Percentiles rank a stretch among this genome's conserved stretches.
These are phyloP conservation scores for Thomomys bottae DNA, from an alignment of 2,113 vertebrate genomes.

Conservation along the genomic window DNA sequence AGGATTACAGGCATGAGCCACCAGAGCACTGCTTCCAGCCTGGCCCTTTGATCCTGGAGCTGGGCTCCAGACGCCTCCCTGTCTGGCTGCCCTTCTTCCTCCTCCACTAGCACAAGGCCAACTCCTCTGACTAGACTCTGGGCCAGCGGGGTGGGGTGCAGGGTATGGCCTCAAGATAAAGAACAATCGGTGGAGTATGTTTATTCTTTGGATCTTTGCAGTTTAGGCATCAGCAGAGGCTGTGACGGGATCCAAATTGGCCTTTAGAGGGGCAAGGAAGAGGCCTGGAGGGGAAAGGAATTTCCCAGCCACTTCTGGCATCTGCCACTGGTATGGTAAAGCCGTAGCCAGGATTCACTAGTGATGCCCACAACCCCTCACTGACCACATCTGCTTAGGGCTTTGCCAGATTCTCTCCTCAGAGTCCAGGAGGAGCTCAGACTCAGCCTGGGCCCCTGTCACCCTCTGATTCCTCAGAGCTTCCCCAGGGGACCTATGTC, in stretches of 20 bases:
- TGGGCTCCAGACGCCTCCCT: background rate
- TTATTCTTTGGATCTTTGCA: background rate
- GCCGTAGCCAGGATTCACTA: background rate
- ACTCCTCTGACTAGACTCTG: background rate
- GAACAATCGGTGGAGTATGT: background rate
- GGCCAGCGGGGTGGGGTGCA: background rate
- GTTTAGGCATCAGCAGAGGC: background rate
- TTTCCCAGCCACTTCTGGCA: background rate
- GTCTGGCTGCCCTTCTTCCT: accelerated
- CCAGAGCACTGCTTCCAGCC: background rate
- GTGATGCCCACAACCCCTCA: background rate
- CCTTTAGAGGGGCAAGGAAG: background rate
- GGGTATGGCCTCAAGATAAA: background rate
- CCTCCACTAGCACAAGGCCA: background rate
- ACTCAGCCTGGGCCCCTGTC: accelerated
- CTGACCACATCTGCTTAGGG: background rate
- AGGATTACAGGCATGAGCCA: too few species aligned
- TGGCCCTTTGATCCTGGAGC: background rate
- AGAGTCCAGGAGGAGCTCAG: background rate
- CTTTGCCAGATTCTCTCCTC: background rate
- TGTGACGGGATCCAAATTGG: background rate
- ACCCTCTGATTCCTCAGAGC: background rate
- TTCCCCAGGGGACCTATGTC: accelerated
- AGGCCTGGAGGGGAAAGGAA: background rate
- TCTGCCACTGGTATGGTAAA: background rate